Base-by-base conservation (phyloP, 2,797 vertebrate species). In the Nothura maculosa region DNA sequence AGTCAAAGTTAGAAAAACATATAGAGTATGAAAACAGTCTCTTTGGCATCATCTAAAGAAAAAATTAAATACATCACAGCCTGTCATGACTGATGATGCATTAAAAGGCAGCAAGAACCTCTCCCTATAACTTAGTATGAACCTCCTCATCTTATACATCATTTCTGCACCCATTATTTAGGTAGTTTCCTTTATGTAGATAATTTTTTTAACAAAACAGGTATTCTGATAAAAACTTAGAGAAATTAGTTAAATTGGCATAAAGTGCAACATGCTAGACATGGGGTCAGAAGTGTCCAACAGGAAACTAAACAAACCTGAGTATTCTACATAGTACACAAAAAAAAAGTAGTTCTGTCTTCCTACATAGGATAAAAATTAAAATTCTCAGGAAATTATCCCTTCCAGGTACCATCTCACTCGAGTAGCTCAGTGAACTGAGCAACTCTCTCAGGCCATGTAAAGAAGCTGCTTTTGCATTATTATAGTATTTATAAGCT, bases 1-100 rank as follows among this genome's bases (percentile, higher is more conserved):
- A 97, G 72, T 30, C 63, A 77, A 84, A 48, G 78, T 78, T 34
- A 81, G 58, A 84, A 89, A 92, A 47, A 90, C 9, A 63, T 0
- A 32, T 68, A 14, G 87, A 68, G 8, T 32, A 57, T 28, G 64
- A 68, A 82, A 74, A 4, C 18, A 64, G 34, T 28, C 64, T 67
- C 47, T 75, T 54, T 5, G 21, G 83, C 21, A 73, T 43, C 19
- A 74, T 10, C 28, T 32, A 9, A 43, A 69, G 27, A 13, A 61
- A 75, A 15, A 40, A 16, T 16, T 36, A 72, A 38, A 69, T 64
- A 64, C 2, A 7, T 6, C 28, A 25, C 34, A 25, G 24, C 16
- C 2, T 45, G 38, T 42, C 36, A 75, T 12, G 69, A 4, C 15
- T 55, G 54, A 48, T 0, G 0, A 72, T 13, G 6, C 36, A 36